Conservation (phyloP, 2,888 invertebrate species). For the Embidobia sp. region DNA sequence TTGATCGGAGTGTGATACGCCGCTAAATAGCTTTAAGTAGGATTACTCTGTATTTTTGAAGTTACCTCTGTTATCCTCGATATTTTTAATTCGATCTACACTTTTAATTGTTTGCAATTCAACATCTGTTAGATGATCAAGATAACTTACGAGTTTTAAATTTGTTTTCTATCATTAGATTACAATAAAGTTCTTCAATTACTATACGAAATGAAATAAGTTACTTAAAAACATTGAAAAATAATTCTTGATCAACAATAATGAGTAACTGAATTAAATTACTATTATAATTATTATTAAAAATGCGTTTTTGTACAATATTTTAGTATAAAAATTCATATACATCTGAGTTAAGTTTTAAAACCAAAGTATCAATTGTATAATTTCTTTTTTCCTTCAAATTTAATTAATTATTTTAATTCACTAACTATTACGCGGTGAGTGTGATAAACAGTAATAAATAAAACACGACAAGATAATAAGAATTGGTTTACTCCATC, state of each 20-base stretch:
- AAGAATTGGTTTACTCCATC: slow-evolving; percentile 67
- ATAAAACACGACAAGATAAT: slow-evolving; percentile 73
- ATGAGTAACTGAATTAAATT: too few species aligned
- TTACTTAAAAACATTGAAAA: too few species aligned
- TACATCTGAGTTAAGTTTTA: too few species aligned
- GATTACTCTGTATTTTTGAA: slow-evolving; percentile 66
- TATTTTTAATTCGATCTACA: background rate
- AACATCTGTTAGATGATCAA: slow-evolving; percentile 10
- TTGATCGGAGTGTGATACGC: slow-evolving; percentile 68
- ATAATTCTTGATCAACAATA: too few species aligned
- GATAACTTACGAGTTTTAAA: too few species aligned
- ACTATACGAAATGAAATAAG: too few species aligned
- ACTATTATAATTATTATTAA: too few species aligned
- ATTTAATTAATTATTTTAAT: slow-evolving; percentile 4
- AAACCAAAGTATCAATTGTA: background rate
- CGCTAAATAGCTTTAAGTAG: slow-evolving; percentile 73
- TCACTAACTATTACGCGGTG: slow-evolving; percentile 20
- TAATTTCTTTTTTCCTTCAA: background rate
- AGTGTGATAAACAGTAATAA: slow-evolving; percentile 60
- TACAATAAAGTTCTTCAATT: too few species aligned
- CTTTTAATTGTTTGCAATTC: slow-evolving; percentile 5
- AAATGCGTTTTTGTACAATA: too few species aligned
- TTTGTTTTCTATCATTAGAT: too few species aligned
- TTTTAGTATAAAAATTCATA: too few species aligned
- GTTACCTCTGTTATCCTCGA: slow-evolving; percentile 9